Evolutionary conservation across 2,888 invertebrate genomes (phyloP).

Genomic region (Zygaena filipendulae): DNA sequence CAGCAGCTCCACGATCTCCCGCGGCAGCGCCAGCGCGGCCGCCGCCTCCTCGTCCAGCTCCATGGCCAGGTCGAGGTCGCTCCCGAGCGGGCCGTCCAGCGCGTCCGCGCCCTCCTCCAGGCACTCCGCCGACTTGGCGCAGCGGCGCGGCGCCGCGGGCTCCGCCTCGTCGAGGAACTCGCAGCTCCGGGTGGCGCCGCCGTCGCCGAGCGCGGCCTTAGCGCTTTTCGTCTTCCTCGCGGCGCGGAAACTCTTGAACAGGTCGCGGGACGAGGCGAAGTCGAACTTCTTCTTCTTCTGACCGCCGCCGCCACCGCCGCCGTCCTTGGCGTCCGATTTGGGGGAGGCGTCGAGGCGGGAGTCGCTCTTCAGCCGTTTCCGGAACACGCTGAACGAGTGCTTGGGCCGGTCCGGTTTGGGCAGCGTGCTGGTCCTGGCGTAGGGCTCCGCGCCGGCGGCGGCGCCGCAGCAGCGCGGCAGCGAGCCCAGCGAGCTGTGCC

Average conservation of each 20-base stretch:
- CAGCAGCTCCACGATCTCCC: slow-evolving; percentile 49
- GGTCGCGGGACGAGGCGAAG: slow-evolving; percentile 54
- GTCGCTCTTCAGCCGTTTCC: slow-evolving; percentile 62
- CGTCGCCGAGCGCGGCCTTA: slow-evolving; percentile 34
- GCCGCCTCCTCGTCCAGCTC: slow-evolving; percentile 37
- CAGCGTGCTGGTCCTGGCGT: slow-evolving; percentile 21
- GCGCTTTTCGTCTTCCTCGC: slow-evolving; percentile 47
- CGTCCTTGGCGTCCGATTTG: slow-evolving; percentile 44
- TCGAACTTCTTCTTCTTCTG: slow-evolving; percentile 61
- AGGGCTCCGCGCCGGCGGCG: slow-evolving; percentile 12
- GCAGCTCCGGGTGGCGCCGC: slow-evolving; percentile 56
- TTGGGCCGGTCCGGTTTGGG: slow-evolving; percentile 29
- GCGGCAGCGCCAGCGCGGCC: slow-evolving; percentile 38
- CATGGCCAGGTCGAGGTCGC: slow-evolving; percentile 32
- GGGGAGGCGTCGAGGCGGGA: slow-evolving; percentile 42
- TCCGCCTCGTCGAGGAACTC: slow-evolving; percentile 50
- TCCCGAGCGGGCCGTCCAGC: slow-evolving; percentile 31
- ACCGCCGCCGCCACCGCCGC: slow-evolving; percentile 30
- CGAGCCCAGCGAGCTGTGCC: slow-evolving; percentile 42
- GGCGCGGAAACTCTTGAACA: slow-evolving; percentile 58
- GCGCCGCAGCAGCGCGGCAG: slow-evolving; percentile 28
- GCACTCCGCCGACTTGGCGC: slow-evolving; percentile 53
- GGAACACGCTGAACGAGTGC: slow-evolving; percentile 41
- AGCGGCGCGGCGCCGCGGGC: slow-evolving; percentile 33
- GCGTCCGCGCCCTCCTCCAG: slow-evolving; percentile 31